Conservation (phyloP, 2,888 invertebrate species). For the Trichopoda pennipes region DNA sequence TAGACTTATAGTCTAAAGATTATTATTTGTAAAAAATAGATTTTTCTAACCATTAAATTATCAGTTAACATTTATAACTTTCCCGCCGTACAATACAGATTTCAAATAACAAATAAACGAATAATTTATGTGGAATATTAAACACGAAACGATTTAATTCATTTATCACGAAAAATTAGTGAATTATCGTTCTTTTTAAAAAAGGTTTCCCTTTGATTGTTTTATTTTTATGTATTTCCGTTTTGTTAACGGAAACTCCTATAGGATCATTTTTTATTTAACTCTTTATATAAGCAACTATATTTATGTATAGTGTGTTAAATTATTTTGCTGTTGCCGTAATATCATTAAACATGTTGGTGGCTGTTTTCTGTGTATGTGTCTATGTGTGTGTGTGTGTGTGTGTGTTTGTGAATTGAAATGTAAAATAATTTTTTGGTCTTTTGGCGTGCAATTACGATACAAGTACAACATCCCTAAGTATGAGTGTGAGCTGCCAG, state of each 20-base stretch:
- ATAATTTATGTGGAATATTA: too few species aligned
- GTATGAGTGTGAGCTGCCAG: conserved; percentile 14
- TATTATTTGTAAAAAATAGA: too few species aligned
- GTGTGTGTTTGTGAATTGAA: not conserved
- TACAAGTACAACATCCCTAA: conserved; percentile 3
- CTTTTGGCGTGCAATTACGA: conserved; percentile 34
- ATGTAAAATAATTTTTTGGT: conserved; percentile 32
- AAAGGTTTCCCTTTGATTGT: not conserved
- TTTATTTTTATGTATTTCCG: not conserved
- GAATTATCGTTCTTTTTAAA: not conserved
- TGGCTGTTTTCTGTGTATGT: not conserved
- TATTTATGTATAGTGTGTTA: conserved; percentile 32
- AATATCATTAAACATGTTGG: conserved; percentile 45
- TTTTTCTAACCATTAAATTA: too few species aligned
- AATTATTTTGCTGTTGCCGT: conserved; percentile 38
- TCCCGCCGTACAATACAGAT: too few species aligned
- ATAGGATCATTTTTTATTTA: conserved; percentile 19
- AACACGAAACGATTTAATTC: too few species aligned
- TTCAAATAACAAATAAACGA: too few species aligned
- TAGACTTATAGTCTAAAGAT: too few species aligned
- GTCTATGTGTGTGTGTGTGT: not conserved
- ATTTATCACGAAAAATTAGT: too few species aligned
- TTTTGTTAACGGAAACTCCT: conserved; percentile 31
- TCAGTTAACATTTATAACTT: too few species aligned
- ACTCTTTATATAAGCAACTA: not conserved